Conservation (phyloP, 2,888 invertebrate species). For the Rhamphomyia laevipes region DNA sequence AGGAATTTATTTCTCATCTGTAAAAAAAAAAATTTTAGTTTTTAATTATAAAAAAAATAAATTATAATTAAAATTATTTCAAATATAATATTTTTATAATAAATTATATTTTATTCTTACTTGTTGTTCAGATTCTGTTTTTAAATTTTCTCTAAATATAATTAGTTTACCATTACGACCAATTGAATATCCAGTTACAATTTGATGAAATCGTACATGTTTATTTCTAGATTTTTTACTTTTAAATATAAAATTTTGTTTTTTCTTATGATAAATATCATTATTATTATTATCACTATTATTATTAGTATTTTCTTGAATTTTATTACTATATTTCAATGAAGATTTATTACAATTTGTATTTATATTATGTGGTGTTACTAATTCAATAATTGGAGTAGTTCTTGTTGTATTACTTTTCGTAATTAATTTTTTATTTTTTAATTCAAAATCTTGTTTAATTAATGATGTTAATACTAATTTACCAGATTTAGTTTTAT, state of each 20-base stretch:
- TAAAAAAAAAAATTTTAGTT: no score
- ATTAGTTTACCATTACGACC: constrained; percentile 1
- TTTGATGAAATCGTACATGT: constrained; percentile 3
- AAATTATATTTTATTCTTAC: constrained; percentile 2
- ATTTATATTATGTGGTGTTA: no score
- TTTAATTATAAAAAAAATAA: no score
- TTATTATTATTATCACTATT: neutral
- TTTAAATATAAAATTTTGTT: neutral
- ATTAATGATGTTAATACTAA: neutral
- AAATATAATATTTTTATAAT: no score
- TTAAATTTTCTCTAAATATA: constrained; percentile 1
- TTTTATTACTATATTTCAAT: neutral
- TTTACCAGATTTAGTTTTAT: neutral
- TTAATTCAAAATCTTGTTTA: no score
- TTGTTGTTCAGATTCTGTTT: constrained; percentile 4
- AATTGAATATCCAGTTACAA: neutral
- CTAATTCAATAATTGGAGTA: no score
- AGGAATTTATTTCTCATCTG: no score
- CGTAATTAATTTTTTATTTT: no score
- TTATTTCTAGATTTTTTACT: neutral
- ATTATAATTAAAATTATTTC: no score
- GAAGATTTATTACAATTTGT: neutral
- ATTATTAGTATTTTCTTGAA: neutral
- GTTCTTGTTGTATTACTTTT: no score
- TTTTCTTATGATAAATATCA: neutral